These are phyloP conservation scores for Cheilosia impressa DNA, from an alignment of 2,888 invertebrate genomes.

Conservation along the genomic window DNA sequence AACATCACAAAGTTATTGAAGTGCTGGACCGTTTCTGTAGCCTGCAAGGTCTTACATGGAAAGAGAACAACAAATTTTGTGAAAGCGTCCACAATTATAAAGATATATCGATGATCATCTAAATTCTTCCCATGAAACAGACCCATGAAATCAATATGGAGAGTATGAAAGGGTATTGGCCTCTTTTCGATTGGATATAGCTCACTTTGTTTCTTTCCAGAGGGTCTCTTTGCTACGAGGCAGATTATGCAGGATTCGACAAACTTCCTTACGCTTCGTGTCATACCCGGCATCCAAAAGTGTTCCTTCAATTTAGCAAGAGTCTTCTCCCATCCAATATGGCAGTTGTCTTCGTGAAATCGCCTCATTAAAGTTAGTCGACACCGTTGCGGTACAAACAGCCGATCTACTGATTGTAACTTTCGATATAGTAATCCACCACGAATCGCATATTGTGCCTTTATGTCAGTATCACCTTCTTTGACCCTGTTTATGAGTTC, in stretches of 20 bases:
- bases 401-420: not conserved
- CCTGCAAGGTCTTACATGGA: constrained; percentile 63
- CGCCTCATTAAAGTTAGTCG: no score
- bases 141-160: constrained; percentile 18
- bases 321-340: constrained; percentile 32
- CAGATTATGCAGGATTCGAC: constrained; percentile 13
- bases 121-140: constrained; percentile 2
- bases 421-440: constrained; percentile 2
- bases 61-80: constrained; percentile 63
- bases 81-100: constrained; percentile 53
- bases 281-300: constrained; percentile 55
- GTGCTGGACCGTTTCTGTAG: constrained; percentile 43
- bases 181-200: constrained; percentile 23
- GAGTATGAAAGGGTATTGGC: constrained; percentile 8
- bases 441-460: not conserved
- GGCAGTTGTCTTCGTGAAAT: constrained; percentile 28
- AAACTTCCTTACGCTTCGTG: constrained; percentile 12
- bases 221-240: constrained; percentile 16
- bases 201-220: constrained; percentile 8
- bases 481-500: constrained; percentile 5
- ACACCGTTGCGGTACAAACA: constrained; percentile 5
- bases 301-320: constrained; percentile 52
- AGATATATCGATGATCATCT: constrained; percentile 15
- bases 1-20: constrained; percentile 23
- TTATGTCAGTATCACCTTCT: constrained; percentile 1